Evolutionary conservation across 2,888 invertebrate species (phyloP).

Genomic region (Catocala sponsa): DNA sequence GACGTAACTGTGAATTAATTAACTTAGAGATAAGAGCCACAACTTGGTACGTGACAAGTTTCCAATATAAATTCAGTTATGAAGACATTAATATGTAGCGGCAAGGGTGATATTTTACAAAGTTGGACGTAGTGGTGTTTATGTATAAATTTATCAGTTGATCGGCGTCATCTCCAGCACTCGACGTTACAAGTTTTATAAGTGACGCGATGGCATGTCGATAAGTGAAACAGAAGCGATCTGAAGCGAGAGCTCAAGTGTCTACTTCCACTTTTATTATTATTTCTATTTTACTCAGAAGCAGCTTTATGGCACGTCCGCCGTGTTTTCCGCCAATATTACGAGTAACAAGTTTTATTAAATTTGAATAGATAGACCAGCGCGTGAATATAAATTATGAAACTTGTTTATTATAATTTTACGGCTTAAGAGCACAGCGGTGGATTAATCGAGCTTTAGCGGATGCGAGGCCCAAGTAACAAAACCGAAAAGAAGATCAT

Average conservation of each 20-base stretch:
- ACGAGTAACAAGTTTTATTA: slow-evolving; percentile 10
- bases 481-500: slow-evolving; percentile 34
- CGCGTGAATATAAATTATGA: slow-evolving; percentile 13
- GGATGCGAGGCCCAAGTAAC: slow-evolving; percentile 23
- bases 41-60: slow-evolving; percentile 19
- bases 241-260: slow-evolving; percentile 19
- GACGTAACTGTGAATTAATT: slow-evolving; percentile 17
- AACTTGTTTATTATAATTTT: slow-evolving; percentile 32
- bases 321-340: slow-evolving; percentile 9
- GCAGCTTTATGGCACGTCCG: slow-evolving; percentile 3
- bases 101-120: slow-evolving; percentile 27
- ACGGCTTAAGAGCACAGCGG: slow-evolving; percentile 19
- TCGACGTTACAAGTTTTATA: slow-evolving; percentile 34
- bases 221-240: slow-evolving; percentile 36
- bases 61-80: slow-evolving; percentile 23
- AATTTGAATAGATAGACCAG: slow-evolving; percentile 7
- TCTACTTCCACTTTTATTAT: slow-evolving; percentile 14
- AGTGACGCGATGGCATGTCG: slow-evolving; percentile 33
- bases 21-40: slow-evolving; percentile 10
- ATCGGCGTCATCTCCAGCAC: slow-evolving; percentile 10
- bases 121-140: slow-evolving; percentile 28
- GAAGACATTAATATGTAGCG: slow-evolving; percentile 17
- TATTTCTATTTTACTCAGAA: slow-evolving; percentile 5
- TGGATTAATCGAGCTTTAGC: slow-evolving; percentile 36
- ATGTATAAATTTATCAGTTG: slow-evolving; percentile 24